Evolutionary conservation across 30 jellyfish, hydroid and myxozoan genomes (phyloP), one percentile per base, ranked within the genome.

Genomic region (Aurelia aurita complex sp. Pacific): DNA sequence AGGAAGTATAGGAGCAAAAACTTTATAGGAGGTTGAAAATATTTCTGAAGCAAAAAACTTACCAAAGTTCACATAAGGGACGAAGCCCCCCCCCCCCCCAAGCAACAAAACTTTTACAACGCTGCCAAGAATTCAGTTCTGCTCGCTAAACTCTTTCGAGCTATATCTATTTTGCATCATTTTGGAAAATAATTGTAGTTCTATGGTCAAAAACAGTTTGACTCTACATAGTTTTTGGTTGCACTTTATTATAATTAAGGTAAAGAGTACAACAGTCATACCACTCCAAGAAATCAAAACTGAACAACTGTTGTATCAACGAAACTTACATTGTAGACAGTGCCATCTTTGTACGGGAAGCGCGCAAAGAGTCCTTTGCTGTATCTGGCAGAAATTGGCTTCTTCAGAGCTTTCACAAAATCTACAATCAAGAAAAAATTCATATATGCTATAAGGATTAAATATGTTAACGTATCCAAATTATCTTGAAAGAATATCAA

Each of bases 351-450:
- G 79, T 83, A 78, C 4, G 95, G 92, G 11, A 83, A 83, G 19
- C 88, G 89, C 36, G 97, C 74, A 64, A 94, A 94, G 13, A 94
- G 82, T 2, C 96, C 96, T 42, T 89, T 85, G 77, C 96, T 83
- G 67, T 94, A 94, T 79, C 93, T 94, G 53, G 99, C 90, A 33
- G 99, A 89, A 67, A 94, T 89, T 10, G 99, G 97, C 83, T 94
- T 94, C 73, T 80, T 89, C 74, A 94, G 81, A 13, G 94, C 61
- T 52, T 82, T 59, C 29, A 94, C 95, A 88, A 82, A 94, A 67
- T 83, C 99, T 94, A 76, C 42, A 76, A 46, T 33, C 38, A 79
- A 46, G 14, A 1, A 46, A 46, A 9, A 46, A 46, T 5, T 46
- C 14, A 46, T 14, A 46, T 46, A 46, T 6, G 14, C 12, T 2